Evolutionary conservation across 1,140 invertebrate genomes (phyloP), one percentile per base, ranked within the genome.

Genomic region (Lasioglossum baleicum): DNA sequence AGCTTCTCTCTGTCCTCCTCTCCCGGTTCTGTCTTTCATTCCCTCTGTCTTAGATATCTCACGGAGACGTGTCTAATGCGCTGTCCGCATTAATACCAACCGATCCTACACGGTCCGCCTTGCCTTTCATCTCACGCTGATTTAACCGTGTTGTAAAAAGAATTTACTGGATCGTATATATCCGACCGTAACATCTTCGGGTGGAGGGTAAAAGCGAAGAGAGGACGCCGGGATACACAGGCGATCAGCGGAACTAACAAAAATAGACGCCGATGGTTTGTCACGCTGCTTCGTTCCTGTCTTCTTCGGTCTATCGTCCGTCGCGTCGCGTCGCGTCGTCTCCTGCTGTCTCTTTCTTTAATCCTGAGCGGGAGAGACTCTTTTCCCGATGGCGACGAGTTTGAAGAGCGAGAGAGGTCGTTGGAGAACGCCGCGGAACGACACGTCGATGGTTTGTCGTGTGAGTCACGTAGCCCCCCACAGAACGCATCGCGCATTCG

Each of bases 71-170:
- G 84, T 83, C 85, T 86, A 87, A 87, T 87, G 84, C 69, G 70
- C 72, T 67, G 79, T 75, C 69, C 77, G 78, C 82, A 75, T 87
- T 86, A 87, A 87, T 82, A 78, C 75, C 75, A 44, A 68, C 58
- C 73, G 81, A 83, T 87, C 77, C 64, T 86, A 72, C 85, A 64
- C 61, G 84, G 69, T 77, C 67, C 44, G 73, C 65, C 60, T 70
- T 72, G 82, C 78, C 84, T 87, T 87, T 87, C 85, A 87, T 87
- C 86, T 87, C 69, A 80, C 80, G 82, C 75, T 87, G 82, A 87
- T 87, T 87, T 87, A 87, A 84, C 79, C 69, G 65, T 60, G 70
- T 75, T 78, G 85, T 86, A 82, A 87, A 87, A 87, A 86, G 82
- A 86, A 84, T 83, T 76, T 82, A 85, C 83, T 74, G 81, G 81